Conservation (phyloP, 2,888 invertebrate species). For the Strigamia maritima region DNA sequence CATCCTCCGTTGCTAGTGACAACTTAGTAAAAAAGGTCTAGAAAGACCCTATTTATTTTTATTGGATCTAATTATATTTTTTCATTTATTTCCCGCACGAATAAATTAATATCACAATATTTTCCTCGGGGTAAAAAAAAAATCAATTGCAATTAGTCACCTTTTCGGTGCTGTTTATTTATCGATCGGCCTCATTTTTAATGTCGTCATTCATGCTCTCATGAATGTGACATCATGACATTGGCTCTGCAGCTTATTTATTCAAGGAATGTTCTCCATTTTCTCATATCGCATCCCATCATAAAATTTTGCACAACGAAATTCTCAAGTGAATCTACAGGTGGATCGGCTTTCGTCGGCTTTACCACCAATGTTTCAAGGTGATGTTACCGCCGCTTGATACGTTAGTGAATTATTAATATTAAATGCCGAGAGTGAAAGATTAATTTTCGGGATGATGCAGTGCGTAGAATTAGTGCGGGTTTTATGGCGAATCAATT, state of each 20-base stretch:
- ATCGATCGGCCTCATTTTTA: slow-evolving; percentile 16
- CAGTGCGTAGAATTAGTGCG: background rate
- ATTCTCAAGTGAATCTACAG: background rate
- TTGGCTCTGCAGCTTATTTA: background rate
- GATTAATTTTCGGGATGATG: no score
- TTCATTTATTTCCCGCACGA: background rate
- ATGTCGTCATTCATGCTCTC: background rate
- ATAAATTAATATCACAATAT: background rate
- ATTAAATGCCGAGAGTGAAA: background rate
- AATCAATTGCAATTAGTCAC: background rate
- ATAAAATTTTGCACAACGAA: background rate
- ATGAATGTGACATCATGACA: background rate
- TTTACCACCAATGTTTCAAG: background rate
- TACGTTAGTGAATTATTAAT: background rate
- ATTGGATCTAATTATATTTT: background rate
- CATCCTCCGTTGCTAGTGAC: background rate
- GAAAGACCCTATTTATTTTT: background rate
- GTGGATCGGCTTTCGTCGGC: background rate
- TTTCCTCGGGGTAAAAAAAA: background rate
- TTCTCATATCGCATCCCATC: background rate
- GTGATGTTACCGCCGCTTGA: background rate
- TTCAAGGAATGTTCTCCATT: background rate
- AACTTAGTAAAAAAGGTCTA: background rate
- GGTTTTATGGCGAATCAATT: background rate
- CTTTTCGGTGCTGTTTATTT: background rate